A percentile compares a stretch with the other conserved stretches of the same genome.
Evolutionary conservation across 2,113 vertebrate genomes (phyloP).

Genomic region (Todiramphus saurophagus): DNA sequence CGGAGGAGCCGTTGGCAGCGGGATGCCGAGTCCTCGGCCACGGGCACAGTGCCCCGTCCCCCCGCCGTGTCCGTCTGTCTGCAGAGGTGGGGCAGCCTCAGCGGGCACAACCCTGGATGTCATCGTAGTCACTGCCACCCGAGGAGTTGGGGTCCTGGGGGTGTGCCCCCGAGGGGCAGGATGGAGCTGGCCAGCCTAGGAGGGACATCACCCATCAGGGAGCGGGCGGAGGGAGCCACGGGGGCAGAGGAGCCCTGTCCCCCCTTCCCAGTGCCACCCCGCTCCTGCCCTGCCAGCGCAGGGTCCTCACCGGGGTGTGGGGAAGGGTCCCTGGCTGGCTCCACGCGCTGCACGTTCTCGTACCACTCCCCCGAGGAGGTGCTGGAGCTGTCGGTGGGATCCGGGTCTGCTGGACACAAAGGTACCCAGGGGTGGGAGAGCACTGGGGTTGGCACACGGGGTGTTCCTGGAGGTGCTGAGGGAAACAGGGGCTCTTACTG

Average conservation of each 20-base stretch:
- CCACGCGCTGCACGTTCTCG: constrained; percentile 27
- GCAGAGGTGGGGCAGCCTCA: not conserved
- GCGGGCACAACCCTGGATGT: constrained; percentile 44
- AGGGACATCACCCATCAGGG: not conserved
- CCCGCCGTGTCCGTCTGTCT: not conserved
- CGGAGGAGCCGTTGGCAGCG: not conserved
- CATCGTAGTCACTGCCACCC: constrained; percentile 56
- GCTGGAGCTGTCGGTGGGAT: constrained; percentile 53
- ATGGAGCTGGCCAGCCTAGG: not conserved
- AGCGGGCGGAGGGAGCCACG: not conserved
- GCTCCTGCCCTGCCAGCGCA: fast-evolving
- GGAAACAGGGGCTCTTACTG: not conserved
- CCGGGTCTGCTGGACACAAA: not conserved
- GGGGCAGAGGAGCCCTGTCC: not conserved
- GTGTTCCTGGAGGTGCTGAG: not conserved
- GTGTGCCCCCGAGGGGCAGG: not conserved
- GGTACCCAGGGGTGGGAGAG: not conserved
- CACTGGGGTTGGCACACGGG: not conserved
- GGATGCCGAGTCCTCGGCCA: not conserved
- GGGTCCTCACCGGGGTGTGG: not conserved
- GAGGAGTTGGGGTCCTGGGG: not conserved
- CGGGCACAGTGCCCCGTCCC: not conserved
- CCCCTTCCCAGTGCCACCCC: fast-evolving
- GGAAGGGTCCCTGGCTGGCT: not conserved
- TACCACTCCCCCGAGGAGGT: constrained; percentile 78